Evolutionary conservation across 2,113 vertebrate species (phyloP).

Genomic region (Lagopus muta): DNA sequence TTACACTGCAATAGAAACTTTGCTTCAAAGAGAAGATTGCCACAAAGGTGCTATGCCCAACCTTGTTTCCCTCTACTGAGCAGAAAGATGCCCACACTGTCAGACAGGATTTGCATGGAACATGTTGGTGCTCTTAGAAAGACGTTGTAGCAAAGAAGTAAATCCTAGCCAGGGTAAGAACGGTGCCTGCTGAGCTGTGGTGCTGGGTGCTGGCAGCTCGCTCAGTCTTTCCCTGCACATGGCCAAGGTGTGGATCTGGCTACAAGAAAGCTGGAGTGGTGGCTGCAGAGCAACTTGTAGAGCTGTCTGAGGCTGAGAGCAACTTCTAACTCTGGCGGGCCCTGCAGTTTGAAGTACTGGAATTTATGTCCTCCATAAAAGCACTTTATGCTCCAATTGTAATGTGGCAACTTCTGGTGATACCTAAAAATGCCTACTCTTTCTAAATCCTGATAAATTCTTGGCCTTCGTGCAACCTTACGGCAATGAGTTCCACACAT

Average conservation of each 20-base stretch:
- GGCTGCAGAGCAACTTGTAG: accelerated
- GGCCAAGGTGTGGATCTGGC: not conserved
- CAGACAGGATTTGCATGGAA: not conserved
- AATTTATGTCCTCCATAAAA: slow-evolving; percentile 31
- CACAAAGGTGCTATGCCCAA: not conserved
- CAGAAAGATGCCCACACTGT: not conserved
- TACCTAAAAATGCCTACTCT: not conserved
- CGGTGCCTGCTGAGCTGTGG: accelerated
- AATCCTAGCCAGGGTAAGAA: not conserved
- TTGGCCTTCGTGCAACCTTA: not conserved
- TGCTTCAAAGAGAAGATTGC: not conserved
- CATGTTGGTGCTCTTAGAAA: not conserved
- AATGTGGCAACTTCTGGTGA: not conserved
- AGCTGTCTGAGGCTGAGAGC: not conserved
- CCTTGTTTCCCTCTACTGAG: not conserved
- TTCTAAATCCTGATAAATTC: not conserved
- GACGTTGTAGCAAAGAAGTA: not conserved
- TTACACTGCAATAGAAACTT: not conserved
- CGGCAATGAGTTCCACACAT: not conserved
- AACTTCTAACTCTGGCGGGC: not conserved
- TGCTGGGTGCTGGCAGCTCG: not conserved
- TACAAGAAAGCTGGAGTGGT: not conserved
- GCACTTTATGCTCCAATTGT: slow-evolving; percentile 12
- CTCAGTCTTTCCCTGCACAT: accelerated
- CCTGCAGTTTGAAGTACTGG: not conserved